These are phyloP conservation scores for Clivina fossor DNA, from an alignment of 2,888 invertebrate genomes.

Conservation along the genomic window DNA sequence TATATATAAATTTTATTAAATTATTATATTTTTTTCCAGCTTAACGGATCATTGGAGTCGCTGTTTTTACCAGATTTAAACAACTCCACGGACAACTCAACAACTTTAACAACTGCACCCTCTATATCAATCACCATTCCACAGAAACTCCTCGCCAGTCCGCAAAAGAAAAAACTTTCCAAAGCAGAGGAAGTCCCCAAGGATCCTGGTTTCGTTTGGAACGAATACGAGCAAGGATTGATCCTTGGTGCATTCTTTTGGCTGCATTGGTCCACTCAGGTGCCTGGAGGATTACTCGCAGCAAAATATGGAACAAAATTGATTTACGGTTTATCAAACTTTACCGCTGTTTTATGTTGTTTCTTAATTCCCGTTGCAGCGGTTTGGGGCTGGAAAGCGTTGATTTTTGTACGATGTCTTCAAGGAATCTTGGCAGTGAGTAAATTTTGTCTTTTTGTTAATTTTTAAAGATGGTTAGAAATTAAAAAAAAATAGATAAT, in stretches of 20 bases:
- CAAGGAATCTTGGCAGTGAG: constrained; percentile 72
- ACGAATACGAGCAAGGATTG: constrained; percentile 64
- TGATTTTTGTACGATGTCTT: constrained; percentile 63
- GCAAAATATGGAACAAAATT: constrained; percentile 70
- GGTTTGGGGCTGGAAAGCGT: constrained; percentile 57
- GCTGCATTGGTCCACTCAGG: constrained; percentile 70
- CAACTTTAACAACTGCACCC: neutral
- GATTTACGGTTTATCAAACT: constrained; percentile 68
- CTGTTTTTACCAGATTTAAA: neutral
- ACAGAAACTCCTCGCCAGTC: neutral
- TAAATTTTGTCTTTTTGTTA: too few relatives aligned
- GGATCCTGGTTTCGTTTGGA: constrained; percentile 58
- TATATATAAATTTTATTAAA: too few relatives aligned
- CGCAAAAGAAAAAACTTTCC: neutral
- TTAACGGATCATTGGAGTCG: neutral
- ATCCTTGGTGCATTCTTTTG: constrained; percentile 72
- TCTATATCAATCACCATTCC: neutral
- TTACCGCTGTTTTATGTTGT: constrained; percentile 64
- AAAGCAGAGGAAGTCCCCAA: neutral
- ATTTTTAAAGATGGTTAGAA: neutral
- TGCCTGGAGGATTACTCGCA: constrained; percentile 72
- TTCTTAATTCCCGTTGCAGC: constrained; percentile 68
- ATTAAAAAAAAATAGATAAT: neutral
- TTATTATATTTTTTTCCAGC: constrained; percentile 2
- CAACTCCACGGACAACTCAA: constrained; percentile 11